Evolutionary conservation across 2,113 vertebrate species (phyloP), one percentile per base, ranked within the genome.

Genomic region (Hystrix brachyura): DNA sequence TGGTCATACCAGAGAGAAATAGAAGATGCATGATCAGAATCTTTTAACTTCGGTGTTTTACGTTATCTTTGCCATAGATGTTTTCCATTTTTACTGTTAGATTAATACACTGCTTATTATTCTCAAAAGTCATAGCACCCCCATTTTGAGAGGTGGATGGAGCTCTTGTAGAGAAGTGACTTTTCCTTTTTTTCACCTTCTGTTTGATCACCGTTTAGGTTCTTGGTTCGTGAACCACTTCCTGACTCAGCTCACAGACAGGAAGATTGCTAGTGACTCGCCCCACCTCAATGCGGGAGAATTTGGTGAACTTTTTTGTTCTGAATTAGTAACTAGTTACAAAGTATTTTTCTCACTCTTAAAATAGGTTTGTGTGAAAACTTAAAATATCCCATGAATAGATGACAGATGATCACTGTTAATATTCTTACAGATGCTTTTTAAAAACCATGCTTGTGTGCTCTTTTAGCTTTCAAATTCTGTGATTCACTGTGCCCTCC

Each of bases 81-180:
- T 71, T 93, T 91, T 94, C 4, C 27, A 60, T 46, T 95, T 97
- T 87, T 93, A 51, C 43, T 95, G 91, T 87, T 71, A 82, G 55
- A 57, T 90, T 69, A 67, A 64, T 79, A 4, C 6, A 79, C 85
- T 43, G 23, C 74, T 32, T 69, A 1, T 81, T 90, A 64, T 51
- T 94, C 60, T 71, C 21, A 88, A 86, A 90, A 46, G 51, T 72
- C 38, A 18, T 85, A 78, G 62, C 34, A 69, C 34, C 13, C 11
- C 48, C 91, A 0, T 86, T 88, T 88, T 84, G 32, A 82, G 51
- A 91, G 64, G 65, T 80, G 12, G 60, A 85, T 74, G 32, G 46
- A 80, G 43, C 38, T 96, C n/a, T 88, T 85, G 53, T 34, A 89
- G 72, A 88, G 76, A 90, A 89, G 59, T 23, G 8, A 60, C 92